Percentiles rank a stretch among this genome's conserved stretches.
Conservation (phyloP, 2,797 vertebrate species). For the Poecile montanus region DNA sequence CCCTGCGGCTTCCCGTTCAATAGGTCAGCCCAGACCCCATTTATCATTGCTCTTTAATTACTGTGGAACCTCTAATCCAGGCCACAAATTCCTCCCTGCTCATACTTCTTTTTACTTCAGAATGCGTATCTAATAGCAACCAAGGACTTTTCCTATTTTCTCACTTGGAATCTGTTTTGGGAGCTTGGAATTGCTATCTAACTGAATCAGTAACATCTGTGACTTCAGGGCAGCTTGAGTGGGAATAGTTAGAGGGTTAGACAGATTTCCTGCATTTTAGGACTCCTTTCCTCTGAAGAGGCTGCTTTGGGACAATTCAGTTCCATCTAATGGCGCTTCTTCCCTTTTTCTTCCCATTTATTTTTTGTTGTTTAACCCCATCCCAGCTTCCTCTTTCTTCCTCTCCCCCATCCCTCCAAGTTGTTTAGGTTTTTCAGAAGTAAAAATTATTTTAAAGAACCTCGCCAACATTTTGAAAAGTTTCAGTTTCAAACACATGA, state of each 20-base stretch:
- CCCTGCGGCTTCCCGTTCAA: not conserved
- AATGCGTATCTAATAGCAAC: conserved; percentile 81
- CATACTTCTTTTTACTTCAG: conserved; percentile 74
- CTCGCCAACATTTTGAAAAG: conserved; percentile 56
- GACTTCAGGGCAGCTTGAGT: conserved; percentile 71
- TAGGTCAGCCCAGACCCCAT: conserved; percentile 41
- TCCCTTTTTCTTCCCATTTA: not conserved
- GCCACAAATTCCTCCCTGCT: conserved; percentile 77
- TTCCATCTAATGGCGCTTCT: conserved; percentile 24
- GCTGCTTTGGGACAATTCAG: conserved; percentile 54
- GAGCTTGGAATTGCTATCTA: conserved; percentile 80
- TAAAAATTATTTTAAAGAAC: conserved; percentile 56
- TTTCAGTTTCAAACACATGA: conserved; percentile 65
- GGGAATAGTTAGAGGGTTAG: conserved; percentile 71
- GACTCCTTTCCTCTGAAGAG: conserved; percentile 63
- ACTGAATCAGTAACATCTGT: conserved; percentile 86
- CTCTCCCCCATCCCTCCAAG: not conserved
- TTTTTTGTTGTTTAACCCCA: not conserved
- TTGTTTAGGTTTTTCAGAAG: conserved; percentile 63
- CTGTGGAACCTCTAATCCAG: conserved; percentile 77
- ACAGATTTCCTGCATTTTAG: conserved; percentile 83
- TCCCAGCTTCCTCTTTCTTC: not conserved
- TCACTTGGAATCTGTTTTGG: conserved; percentile 80
- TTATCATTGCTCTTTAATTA: conserved; percentile 72
- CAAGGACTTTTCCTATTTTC: conserved; percentile 80